A percentile compares a stretch with the other conserved stretches of the same genome.
Evolutionary conservation across 2,797 vertebrate genomes (phyloP).

Genomic region (Lepus townsendii): DNA sequence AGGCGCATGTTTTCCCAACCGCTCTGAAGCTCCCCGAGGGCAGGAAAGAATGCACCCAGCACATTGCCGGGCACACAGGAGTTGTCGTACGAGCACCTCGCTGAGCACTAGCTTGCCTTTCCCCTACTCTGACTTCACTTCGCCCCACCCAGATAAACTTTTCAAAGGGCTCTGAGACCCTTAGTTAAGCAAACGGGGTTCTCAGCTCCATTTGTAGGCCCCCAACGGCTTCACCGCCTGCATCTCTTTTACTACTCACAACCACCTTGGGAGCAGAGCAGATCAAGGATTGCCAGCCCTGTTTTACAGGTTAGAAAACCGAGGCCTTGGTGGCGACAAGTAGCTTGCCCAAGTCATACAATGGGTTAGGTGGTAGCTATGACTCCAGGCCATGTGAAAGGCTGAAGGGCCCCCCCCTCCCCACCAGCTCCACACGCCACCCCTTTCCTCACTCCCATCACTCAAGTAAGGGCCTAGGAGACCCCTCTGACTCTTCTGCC

Average conservation of each 20-base stretch:
- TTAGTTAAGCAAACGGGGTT: background rate
- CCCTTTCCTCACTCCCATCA: background rate
- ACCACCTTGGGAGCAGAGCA: background rate
- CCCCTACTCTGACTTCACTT: background rate
- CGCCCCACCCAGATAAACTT: background rate
- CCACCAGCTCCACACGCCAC: too few relatives aligned
- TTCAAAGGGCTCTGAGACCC: background rate
- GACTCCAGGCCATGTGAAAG: background rate
- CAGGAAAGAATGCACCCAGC: background rate
- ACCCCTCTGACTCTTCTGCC: background rate
- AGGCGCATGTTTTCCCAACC: constrained; percentile 12
- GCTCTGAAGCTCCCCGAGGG: background rate
- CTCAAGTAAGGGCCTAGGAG: background rate
- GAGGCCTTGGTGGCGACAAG: constrained; percentile 5
- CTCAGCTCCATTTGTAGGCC: constrained; percentile 9
- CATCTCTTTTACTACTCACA: background rate
- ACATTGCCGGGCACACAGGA: background rate
- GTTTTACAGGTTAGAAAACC: constrained; percentile 54
- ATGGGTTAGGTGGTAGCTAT: background rate
- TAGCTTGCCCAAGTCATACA: background rate
- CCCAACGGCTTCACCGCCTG: background rate
- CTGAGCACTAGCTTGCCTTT: background rate
- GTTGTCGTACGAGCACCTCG: background rate
- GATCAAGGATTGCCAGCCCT: constrained; percentile 11
- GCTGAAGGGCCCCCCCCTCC: background rate